Evolutionary conservation across 2,888 invertebrate species (phyloP).

Genomic region (Loripinus fragilis): DNA sequence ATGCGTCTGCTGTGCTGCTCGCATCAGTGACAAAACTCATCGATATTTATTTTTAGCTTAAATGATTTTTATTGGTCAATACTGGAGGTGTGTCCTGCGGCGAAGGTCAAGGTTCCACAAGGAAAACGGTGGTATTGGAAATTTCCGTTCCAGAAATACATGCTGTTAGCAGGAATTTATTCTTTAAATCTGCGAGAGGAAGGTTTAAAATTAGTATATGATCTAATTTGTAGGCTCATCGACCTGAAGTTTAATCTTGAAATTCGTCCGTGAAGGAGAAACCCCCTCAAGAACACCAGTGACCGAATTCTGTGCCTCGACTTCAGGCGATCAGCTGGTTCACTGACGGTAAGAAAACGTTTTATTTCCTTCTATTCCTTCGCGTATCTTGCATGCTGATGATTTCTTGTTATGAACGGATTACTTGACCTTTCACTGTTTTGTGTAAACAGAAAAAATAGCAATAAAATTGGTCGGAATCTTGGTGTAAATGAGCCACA

Average conservation of each 20-base stretch:
- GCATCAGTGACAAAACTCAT: too few species aligned
- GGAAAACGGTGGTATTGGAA: constrained; percentile 8
- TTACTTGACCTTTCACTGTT: too few species aligned
- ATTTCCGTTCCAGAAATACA: neutral
- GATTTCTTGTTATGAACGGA: too few species aligned
- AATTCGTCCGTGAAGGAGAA: neutral
- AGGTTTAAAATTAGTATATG: neutral
- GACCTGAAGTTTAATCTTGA: neutral
- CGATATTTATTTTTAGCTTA: constrained; percentile 6
- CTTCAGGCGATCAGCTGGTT: constrained; percentile 30
- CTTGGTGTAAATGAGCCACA: neutral
- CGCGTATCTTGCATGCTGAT: too few species aligned
- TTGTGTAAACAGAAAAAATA: too few species aligned
- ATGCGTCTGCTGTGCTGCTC: too few species aligned
- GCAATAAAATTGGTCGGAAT: too few species aligned
- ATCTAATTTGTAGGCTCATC: neutral
- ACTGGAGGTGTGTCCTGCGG: constrained; percentile 50
- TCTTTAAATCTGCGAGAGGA: neutral
- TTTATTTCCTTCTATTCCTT: neutral
- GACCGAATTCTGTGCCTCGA: constrained; percentile 2
- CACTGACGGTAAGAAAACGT: neutral
- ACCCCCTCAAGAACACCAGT: neutral
- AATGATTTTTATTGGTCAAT: constrained; percentile 40
- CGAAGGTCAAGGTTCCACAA: constrained; percentile 4
- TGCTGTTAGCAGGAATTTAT: neutral